These are phyloP conservation scores for Ips typographus DNA, from an alignment of 1,140 invertebrate species.

Conservation along the genomic window DNA sequence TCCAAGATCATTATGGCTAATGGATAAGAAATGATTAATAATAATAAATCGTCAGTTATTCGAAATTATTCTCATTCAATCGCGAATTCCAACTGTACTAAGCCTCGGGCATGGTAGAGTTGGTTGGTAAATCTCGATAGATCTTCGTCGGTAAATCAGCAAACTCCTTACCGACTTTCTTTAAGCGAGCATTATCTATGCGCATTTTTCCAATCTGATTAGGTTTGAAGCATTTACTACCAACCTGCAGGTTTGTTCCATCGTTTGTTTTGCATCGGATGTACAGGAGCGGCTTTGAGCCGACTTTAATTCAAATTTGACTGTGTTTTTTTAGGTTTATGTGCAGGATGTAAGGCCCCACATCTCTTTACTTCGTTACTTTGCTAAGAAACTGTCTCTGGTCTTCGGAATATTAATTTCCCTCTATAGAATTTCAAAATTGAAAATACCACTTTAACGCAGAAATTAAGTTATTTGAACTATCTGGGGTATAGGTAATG, in stretches of 20 bases:
- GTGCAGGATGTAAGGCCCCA: too few relatives aligned
- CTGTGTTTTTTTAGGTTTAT: too few relatives aligned
- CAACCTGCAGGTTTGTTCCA: conserved; percentile 20
- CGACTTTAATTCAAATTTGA: too few relatives aligned
- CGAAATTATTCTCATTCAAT: neutral
- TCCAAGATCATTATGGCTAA: neutral
- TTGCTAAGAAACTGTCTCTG: too few relatives aligned
- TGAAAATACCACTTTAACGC: too few relatives aligned
- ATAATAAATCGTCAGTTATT: neutral
- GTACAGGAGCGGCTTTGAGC: conserved; percentile 7
- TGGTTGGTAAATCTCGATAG: conserved; percentile 18
- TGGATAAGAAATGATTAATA: neutral
- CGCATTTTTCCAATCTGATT: conserved; percentile 33
- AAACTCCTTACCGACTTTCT: conserved; percentile 27
- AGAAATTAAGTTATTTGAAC: too few relatives aligned
- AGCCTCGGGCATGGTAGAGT: conserved; percentile 28
- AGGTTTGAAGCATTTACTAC: conserved; percentile 33
- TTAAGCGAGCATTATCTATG: conserved; percentile 32
- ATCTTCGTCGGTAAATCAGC: conserved; percentile 32
- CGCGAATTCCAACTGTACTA: neutral
- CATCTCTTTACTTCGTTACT: too few relatives aligned
- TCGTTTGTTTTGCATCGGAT: conserved; percentile 21
- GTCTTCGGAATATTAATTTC: too few relatives aligned
- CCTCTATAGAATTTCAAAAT: too few relatives aligned
- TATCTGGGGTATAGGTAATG: too few relatives aligned